Evolutionary conservation across 1,140 invertebrate species (phyloP).

Genomic region (Antheraea pernyi): DNA sequence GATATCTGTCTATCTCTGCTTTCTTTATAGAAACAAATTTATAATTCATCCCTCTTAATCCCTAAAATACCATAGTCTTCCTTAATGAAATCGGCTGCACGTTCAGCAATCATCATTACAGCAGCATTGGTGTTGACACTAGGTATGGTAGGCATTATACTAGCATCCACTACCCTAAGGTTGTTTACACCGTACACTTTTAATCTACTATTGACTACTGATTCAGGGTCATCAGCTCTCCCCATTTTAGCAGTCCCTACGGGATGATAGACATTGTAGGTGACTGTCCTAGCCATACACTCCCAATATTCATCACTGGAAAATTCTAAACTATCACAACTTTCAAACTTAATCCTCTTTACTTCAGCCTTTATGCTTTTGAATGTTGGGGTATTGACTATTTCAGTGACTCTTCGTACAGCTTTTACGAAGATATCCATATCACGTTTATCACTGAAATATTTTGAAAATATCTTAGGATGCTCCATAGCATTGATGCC

Average conservation of each 20-base stretch:
- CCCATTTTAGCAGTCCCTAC: constrained; percentile 93
- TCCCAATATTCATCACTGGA: constrained; percentile 59
- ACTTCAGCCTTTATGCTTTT: constrained; percentile 52
- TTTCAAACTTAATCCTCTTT: constrained; percentile 50
- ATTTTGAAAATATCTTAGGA: constrained; percentile 78
- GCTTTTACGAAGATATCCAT: constrained; percentile 53
- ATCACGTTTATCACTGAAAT: constrained; percentile 60
- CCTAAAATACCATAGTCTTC: constrained; percentile 55
- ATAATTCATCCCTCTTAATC: constrained; percentile 43
- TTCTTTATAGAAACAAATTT: constrained; percentile 9
- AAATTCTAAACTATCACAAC: constrained; percentile 53
- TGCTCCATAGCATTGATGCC: constrained; percentile 85
- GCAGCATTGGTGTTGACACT: constrained; percentile 87
- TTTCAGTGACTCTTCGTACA: constrained; percentile 49
- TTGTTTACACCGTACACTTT: constrained; percentile 83
- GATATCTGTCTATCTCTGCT: neutral
- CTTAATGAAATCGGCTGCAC: constrained; percentile 90
- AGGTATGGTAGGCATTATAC: constrained; percentile 86
- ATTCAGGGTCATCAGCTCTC: constrained; percentile 79
- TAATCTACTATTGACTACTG: constrained; percentile 87
- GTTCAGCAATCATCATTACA: constrained; percentile 92
- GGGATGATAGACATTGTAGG: constrained; percentile 67
- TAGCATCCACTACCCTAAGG: constrained; percentile 88
- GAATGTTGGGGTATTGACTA: constrained; percentile 52
- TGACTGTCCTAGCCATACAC: constrained; percentile 65